A percentile compares a stretch with the other conserved stretches of the same genome.
These are phyloP conservation scores for Apodemus speciosus DNA, from an alignment of 2,113 vertebrate genomes.

Conservation along the genomic window DNA sequence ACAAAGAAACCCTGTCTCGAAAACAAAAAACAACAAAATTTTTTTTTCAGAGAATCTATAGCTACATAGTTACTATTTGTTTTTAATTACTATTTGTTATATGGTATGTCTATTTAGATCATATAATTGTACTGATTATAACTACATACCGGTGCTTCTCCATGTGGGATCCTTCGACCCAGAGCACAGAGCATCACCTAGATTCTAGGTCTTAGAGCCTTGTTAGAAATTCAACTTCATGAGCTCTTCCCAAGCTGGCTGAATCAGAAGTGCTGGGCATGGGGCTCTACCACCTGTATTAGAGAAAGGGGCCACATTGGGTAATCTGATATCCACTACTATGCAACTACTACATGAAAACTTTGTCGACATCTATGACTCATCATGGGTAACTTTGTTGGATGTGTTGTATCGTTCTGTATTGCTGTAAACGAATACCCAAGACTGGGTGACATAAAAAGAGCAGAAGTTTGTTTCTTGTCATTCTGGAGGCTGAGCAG, in stretches of 20 bases:
- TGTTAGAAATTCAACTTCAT: slow-evolving; percentile 32
- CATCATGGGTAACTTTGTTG: background rate
- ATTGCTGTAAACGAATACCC: background rate
- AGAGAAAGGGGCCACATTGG: background rate
- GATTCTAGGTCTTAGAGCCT: background rate
- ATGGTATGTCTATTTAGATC: background rate
- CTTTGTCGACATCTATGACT: background rate
- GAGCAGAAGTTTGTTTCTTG: background rate
- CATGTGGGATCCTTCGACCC: background rate
- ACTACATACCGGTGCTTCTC: background rate
- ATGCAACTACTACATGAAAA: background rate
- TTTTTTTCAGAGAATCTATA: background rate
- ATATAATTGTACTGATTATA: background rate
- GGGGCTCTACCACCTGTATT: background rate
- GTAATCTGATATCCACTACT: background rate
- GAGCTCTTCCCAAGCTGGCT: background rate
- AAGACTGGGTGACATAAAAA: background rate
- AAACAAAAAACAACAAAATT: too few relatives aligned
- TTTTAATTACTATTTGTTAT: background rate
- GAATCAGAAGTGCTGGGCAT: background rate
- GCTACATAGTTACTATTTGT: background rate
- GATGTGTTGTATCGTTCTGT: background rate
- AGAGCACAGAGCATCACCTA: background rate
- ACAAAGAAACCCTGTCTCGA: too few relatives aligned
- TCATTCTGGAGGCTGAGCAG: background rate